Percentiles rank a stretch among this genome's conserved stretches.
phyloP scores from a whole-genome alignment of 2,888 invertebrate genomes.

The Drepana falcataria region DNA sequence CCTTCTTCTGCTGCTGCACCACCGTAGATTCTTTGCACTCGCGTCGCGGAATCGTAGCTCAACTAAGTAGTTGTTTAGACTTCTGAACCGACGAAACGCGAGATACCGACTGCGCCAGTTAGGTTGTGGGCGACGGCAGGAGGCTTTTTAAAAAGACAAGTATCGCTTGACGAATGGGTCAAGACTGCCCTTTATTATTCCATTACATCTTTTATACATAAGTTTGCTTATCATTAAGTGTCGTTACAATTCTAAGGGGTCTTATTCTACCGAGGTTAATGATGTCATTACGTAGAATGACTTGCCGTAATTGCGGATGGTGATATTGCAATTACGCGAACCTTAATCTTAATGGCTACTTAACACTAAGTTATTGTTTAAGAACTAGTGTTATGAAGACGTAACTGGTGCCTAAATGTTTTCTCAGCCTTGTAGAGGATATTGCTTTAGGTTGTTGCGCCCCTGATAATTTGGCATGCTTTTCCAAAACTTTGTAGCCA shows the following conservation, averaged over 20 bases:
- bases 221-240: too few relatives aligned
- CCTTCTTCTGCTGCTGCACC: not conserved
- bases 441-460: constrained; percentile 10
- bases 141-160: constrained; percentile 4
- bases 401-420: not conserved
- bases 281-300: too few relatives aligned
- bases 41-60: constrained; percentile 1
- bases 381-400: not conserved
- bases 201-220: too few relatives aligned
- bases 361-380: not conserved
- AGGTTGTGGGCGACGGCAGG: constrained; percentile 2
- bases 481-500: too few relatives aligned
- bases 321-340: too few relatives aligned
- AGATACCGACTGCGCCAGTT: constrained; percentile 8
- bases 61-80: not conserved
- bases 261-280: too few relatives aligned
- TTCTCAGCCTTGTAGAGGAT: too few relatives aligned
- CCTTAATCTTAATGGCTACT: not conserved
- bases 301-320: too few relatives aligned
- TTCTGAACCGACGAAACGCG: not conserved
- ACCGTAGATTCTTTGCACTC: constrained; percentile 4
- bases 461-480: constrained; percentile 14
- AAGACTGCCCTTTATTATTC: not conserved
- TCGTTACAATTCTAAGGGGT: too few relatives aligned
- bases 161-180: not conserved